Conservation (phyloP, 2,797 vertebrate genomes). For the Eospalax fontanierii region DNA sequence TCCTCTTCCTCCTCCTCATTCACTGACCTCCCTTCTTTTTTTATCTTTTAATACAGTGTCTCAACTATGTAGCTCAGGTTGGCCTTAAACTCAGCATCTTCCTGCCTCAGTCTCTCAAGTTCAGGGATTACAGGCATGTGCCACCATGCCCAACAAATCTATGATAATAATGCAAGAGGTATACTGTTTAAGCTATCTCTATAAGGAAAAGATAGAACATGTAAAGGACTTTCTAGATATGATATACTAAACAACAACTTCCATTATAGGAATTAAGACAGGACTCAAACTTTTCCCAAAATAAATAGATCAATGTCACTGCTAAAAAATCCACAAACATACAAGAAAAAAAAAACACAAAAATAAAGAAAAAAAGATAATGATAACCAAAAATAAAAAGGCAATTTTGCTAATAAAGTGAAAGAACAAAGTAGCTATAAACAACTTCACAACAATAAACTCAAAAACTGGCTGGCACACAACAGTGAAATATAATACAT, state of each 20-base stretch:
- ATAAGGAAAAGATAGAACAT: not conserved
- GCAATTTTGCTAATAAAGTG: constrained; percentile 61
- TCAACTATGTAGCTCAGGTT: not conserved
- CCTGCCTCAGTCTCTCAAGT: not conserved
- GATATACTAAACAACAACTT: constrained; percentile 34
- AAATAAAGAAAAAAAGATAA: not conserved
- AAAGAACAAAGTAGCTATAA: constrained; percentile 65
- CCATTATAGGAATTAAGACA: constrained; percentile 21
- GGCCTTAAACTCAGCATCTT: not conserved
- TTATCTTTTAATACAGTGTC: not conserved
- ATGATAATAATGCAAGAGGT: constrained; percentile 10
- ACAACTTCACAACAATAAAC: not conserved
- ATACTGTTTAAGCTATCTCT: constrained; percentile 21
- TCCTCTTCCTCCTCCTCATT: too few species aligned
- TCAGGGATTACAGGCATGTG: not conserved
- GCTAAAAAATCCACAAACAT: constrained; percentile 33
- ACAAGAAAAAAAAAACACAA: not conserved
- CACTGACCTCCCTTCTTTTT: not conserved
- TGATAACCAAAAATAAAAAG: not conserved
- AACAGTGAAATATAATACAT: constrained; percentile 60
- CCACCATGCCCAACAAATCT: not conserved
- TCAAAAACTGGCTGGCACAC: constrained; percentile 53
- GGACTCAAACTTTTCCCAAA: constrained; percentile 64
- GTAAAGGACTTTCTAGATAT: constrained; percentile 43
- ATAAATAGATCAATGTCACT: constrained; percentile 58